Percentiles rank a stretch among this genome's conserved stretches.
These are phyloP conservation scores for Pyrgus malvae DNA, from an alignment of 2,888 invertebrate species.

Conservation along the genomic window DNA sequence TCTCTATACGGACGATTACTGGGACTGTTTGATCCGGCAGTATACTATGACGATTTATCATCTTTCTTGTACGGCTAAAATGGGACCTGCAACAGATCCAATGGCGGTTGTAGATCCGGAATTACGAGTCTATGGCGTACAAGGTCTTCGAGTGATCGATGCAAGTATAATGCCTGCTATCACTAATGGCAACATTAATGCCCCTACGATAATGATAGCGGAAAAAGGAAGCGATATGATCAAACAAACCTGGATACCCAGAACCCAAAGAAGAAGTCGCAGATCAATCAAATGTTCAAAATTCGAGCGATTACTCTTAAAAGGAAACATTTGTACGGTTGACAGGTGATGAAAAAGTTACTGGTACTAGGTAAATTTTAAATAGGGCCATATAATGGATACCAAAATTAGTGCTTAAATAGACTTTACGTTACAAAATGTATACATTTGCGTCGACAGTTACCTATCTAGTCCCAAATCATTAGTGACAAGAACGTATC, in stretches of 20 bases:
- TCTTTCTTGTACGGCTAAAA: slow-evolving; percentile 91
- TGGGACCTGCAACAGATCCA: slow-evolving; percentile 89
- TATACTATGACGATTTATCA: slow-evolving; percentile 95
- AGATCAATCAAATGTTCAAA: slow-evolving; percentile 53
- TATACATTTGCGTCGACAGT: slow-evolving; percentile 2
- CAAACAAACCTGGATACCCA: slow-evolving; percentile 85
- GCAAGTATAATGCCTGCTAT: slow-evolving; percentile 94
- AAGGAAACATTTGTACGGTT: slow-evolving; percentile 44
- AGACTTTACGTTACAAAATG: neutral
- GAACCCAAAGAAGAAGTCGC: slow-evolving; percentile 44
- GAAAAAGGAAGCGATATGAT: slow-evolving; percentile 93
- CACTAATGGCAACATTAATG: slow-evolving; percentile 93
- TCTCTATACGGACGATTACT: slow-evolving; percentile 90
- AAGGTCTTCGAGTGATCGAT: slow-evolving; percentile 91
- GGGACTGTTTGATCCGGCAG: slow-evolving; percentile 91
- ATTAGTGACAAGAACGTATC: neutral
- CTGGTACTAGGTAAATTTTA: slow-evolving; percentile 25
- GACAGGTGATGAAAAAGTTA: slow-evolving; percentile 52
- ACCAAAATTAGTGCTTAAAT: slow-evolving; percentile 39
- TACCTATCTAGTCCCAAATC: slow-evolving; percentile 14
- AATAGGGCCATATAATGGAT: slow-evolving; percentile 40
- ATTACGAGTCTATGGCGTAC: slow-evolving; percentile 88
- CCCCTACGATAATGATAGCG: slow-evolving; percentile 93
- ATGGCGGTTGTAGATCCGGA: slow-evolving; percentile 91
- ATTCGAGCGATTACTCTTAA: slow-evolving; percentile 44